These are phyloP conservation scores for Cataglyphis livida DNA, from an alignment of 2,888 invertebrate genomes.

Conservation along the genomic window DNA sequence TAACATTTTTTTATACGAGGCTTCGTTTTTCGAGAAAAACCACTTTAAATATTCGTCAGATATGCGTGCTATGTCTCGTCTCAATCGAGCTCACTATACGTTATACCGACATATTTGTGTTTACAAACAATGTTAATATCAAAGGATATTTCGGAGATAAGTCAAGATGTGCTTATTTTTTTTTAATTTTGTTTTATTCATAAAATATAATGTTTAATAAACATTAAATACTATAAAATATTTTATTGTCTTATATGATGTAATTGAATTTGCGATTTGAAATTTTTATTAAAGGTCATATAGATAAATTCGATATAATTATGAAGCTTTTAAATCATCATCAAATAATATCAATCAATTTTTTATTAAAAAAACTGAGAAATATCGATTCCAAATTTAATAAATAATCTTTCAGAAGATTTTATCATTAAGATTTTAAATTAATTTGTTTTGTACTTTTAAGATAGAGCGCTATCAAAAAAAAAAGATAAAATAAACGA, in stretches of 20 bases:
- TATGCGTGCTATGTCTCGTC: too few species aligned
- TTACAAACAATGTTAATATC: too few species aligned
- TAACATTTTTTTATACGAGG: too few species aligned
- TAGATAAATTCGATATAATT: not conserved
- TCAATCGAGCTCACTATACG: too few species aligned
- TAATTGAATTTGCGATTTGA: not conserved
- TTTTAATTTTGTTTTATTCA: too few species aligned
- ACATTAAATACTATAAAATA: not conserved
- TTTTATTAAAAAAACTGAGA: not conserved
- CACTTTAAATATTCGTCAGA: too few species aligned
- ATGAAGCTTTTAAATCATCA: not conserved
- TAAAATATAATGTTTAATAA: too few species aligned
- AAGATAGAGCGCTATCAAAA: not conserved
- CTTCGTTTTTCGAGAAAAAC: too few species aligned
- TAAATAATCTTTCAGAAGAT: not conserved
- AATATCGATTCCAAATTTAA: not conserved
- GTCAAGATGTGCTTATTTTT: too few species aligned
- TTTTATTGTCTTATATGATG: not conserved
- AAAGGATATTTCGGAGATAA: too few species aligned
- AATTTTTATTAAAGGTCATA: not conserved
- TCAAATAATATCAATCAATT: not conserved
- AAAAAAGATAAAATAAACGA: not conserved
- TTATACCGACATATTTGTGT: too few species aligned
- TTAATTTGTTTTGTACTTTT: not conserved
- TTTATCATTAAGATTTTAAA: not conserved